Evolutionary conservation across 1,140 invertebrate genomes (phyloP).

Genomic region (Caenorhabditis remanei): DNA sequence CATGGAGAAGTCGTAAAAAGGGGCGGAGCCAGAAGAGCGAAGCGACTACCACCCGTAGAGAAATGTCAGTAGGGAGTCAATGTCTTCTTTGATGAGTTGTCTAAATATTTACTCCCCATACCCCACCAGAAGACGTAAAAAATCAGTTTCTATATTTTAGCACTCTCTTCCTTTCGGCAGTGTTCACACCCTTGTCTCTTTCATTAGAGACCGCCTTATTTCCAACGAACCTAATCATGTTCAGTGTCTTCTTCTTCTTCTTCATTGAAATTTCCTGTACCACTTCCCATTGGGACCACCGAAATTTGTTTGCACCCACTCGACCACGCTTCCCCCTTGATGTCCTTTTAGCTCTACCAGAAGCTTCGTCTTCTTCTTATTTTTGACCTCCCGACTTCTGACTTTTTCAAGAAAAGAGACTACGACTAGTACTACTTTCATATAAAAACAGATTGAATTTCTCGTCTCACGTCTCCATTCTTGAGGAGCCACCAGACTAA

Average conservation of each 20-base stretch:
- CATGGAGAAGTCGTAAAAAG: constrained; percentile 41
- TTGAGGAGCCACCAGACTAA: constrained; percentile 30
- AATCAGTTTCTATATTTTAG: neutral
- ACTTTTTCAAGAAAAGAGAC: constrained; percentile 45
- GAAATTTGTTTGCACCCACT: constrained; percentile 55
- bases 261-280: constrained; percentile 54
- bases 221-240: constrained; percentile 53
- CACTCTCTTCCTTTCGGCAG: constrained; percentile 5
- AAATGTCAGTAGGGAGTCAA: constrained; percentile 4
- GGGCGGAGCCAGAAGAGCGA: neutral
- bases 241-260: neutral
- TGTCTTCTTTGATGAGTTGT: constrained; percentile 40
- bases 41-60: constrained; percentile 22
- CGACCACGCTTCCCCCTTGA: neutral
- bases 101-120: neutral
- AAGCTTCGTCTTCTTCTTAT: neutral
- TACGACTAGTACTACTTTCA: neutral
- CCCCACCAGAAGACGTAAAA: neutral
- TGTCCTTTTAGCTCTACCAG: constrained; percentile 19
- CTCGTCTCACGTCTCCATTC: neutral
- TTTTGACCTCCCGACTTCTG: neutral
- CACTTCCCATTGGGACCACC: constrained; percentile 7
- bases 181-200: neutral
- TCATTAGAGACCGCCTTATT: neutral
- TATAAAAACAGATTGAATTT: constrained; percentile 52